Conservation (phyloP, 1,140 invertebrate species). For the Reticulitermes speratus region DNA sequence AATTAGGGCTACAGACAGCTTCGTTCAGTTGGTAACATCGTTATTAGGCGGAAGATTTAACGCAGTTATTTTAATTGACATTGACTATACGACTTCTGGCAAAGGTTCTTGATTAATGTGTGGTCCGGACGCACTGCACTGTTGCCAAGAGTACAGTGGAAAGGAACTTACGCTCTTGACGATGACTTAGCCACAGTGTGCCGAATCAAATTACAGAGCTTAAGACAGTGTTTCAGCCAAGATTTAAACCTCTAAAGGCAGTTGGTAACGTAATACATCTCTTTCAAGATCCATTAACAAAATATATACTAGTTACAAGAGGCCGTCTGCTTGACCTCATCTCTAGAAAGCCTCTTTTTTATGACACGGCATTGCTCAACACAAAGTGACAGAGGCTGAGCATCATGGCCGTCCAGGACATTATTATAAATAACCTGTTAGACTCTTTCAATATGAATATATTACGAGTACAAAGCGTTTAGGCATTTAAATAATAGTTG, state of each 20-base stretch:
- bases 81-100: background rate
- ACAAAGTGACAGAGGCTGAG: too few species aligned
- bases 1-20: too few species aligned
- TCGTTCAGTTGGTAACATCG: background rate
- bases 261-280: slow-evolving; percentile 8
- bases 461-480: too few species aligned
- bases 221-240: background rate
- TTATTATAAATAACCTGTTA: too few species aligned
- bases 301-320: slow-evolving; percentile 8
- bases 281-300: slow-evolving; percentile 16
- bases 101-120: background rate
- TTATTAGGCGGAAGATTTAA: background rate
- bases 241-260: background rate
- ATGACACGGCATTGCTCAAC: too few species aligned
- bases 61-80: background rate
- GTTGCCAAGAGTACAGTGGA: background rate
- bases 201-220: background rate
- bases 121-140: background rate
- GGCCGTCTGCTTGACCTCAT: background rate
- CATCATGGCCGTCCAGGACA: too few species aligned
- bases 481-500: too few species aligned
- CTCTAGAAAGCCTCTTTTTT: background rate
- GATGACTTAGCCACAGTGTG: background rate
- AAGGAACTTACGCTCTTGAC: background rate
- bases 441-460: too few species aligned